phyloP scores from a whole-genome alignment of 1,140 invertebrate species.

The Sitobion miscanthi region DNA sequence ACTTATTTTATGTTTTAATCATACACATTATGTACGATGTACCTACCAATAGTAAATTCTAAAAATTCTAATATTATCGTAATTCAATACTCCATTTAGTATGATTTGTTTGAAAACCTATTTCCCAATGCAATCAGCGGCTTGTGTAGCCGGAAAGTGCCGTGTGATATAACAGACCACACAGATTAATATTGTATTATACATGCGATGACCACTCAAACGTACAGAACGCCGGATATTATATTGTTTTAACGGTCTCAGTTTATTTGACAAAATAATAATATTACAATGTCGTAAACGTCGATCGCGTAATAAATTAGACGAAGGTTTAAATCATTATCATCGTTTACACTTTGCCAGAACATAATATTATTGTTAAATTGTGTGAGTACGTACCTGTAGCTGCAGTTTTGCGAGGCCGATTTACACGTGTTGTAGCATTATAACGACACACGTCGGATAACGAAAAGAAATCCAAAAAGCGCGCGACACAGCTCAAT shows the following conservation, averaged over 20 bases:
- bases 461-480: background rate
- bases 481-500: background rate
- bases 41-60: no score
- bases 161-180: no score
- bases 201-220: no score
- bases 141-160: no score
- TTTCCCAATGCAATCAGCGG: no score
- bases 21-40: background rate
- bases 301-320: background rate
- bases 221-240: no score
- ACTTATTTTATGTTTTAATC: background rate
- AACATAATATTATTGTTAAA: background rate
- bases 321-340: background rate
- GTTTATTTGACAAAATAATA: no score
- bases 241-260: no score
- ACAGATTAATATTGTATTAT: no score
- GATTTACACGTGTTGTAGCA: background rate
- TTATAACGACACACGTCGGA: background rate
- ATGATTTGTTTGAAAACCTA: background rate
- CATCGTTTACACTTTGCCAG: background rate
- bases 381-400: background rate
- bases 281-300: background rate
- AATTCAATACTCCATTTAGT: background rate
- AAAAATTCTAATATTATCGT: background rate
- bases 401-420: background rate